A percentile compares a stretch with the other conserved stretches of the same genome.
These are phyloP conservation scores for Clarias gariepinus DNA, from an alignment of 2,113 vertebrate genomes.

Conservation along the genomic window DNA sequence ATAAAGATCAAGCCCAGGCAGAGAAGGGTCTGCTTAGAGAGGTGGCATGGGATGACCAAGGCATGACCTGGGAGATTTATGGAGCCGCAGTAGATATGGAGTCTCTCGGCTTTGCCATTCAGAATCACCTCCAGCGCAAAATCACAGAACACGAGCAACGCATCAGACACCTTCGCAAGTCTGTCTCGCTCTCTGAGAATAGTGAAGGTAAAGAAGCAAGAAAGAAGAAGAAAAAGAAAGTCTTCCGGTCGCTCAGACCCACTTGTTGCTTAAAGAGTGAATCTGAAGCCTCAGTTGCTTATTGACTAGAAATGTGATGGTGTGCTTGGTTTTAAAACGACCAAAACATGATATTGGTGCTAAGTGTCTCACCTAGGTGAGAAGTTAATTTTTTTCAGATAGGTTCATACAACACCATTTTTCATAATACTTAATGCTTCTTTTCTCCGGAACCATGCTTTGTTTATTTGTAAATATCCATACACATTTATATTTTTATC, in stretches of 20 bases:
- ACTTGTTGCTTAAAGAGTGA: slow-evolving; percentile 77
- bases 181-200: slow-evolving; percentile 74
- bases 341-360: too few species aligned
- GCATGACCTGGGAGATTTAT: slow-evolving; percentile 90
- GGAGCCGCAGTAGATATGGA: slow-evolving; percentile 83
- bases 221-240: slow-evolving; percentile 72
- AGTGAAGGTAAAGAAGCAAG: slow-evolving; percentile 56
- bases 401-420: too few species aligned
- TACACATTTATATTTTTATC: too few species aligned
- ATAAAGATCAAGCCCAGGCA: slow-evolving; percentile 45
- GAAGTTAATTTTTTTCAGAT: too few species aligned
- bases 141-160: slow-evolving; percentile 80
- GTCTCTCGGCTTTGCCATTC: slow-evolving; percentile 84
- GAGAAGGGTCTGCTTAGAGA: slow-evolving; percentile 68
- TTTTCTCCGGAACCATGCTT: too few species aligned
- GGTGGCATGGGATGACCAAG: slow-evolving; percentile 87
- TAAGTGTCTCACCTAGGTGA: too few species aligned
- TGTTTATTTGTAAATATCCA: too few species aligned
- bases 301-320: background rate
- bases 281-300: slow-evolving; percentile 62
- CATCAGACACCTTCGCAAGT: slow-evolving; percentile 74
- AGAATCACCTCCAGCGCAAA: slow-evolving; percentile 85
- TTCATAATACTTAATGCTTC: too few species aligned
- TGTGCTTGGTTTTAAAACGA: background rate
- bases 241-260: slow-evolving; percentile 78